Evolutionary conservation across 2,888 invertebrate species (phyloP), one percentile per base, ranked within the genome.

Genomic region (Augiades crinisus): DNA sequence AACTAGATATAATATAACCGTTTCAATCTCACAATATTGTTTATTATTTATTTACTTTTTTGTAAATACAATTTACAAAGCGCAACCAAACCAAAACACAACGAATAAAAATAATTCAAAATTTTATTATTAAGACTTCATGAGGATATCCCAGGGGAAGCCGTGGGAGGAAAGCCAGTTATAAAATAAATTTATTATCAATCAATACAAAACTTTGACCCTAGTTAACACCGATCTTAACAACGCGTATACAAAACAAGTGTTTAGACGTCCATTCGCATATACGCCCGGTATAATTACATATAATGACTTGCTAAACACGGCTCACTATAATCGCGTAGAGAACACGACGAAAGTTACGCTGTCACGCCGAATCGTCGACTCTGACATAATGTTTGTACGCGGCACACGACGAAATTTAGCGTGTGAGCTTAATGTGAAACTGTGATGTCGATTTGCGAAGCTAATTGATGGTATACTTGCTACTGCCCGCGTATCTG

Each of bases 311-410:
- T 40, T 16, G 38, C 47, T 33, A 40, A 47, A 10, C 21, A 16
- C 2, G 19, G 22, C 21, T 33, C 16, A 40, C 21, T 47, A 21
- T 40, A 1, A 43, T 12, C 34, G 38, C 37, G 21, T 40, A 47
- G 16, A 16, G 47, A 40, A 47, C 27, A 21, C 31, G 31, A 47
- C 40, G 40, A 47, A 47, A 33, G 38, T 40, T 40, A 40, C 47
- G 31, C n/a, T 46, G 36, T 46, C 36, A 24, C 22, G 19, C 22
- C 31, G 16, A 40, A 47, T 31, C 14, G 36, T 16, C 10, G 33
- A 14, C 6, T 44, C 6, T 43, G 34, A 34, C 37, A 19, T 14
- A 46, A 46, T 22, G 6, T 38, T 22, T 37, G 36, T 24, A 27
- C 46, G 8, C 22, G 10, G 10, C 12, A 46, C 36, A 27, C 17